Evolutionary conservation across 2,888 invertebrate genomes (phyloP).

Genomic region (Lydus trimaculatus): DNA sequence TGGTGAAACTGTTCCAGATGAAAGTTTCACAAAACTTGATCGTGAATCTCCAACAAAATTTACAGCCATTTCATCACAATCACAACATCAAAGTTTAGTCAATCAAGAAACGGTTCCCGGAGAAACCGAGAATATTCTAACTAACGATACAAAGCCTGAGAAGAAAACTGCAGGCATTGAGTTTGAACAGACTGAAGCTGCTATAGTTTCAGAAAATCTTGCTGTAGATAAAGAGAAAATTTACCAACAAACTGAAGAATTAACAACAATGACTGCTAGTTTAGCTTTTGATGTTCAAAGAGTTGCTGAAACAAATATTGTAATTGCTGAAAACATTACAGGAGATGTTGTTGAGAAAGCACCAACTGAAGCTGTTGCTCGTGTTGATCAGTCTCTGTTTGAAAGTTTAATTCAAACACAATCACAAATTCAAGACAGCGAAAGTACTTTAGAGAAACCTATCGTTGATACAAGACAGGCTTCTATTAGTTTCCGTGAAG

Average conservation of each 20-base stretch:
- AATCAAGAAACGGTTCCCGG: constrained; percentile 64
- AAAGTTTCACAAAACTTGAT: constrained; percentile 63
- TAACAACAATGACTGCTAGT: constrained; percentile 55
- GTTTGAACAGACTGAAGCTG: constrained; percentile 60
- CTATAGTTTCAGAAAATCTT: constrained; percentile 61
- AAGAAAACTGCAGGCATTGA: constrained; percentile 59
- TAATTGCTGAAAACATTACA: constrained; percentile 53
- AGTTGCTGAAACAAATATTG: constrained; percentile 60
- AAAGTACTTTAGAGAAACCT: constrained; percentile 57
- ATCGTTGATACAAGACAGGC: constrained; percentile 57
- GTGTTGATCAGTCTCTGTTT: constrained; percentile 60
- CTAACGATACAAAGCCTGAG: constrained; percentile 60
- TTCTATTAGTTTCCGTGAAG: constrained; percentile 58
- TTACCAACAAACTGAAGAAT: constrained; percentile 46
- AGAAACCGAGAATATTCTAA: constrained; percentile 66
- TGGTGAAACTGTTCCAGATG: constrained; percentile 65
- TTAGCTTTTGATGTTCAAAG: constrained; percentile 55
- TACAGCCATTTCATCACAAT: constrained; percentile 64
- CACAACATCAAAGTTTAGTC: constrained; percentile 64
- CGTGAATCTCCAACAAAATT: constrained; percentile 57
- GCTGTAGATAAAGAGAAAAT: constrained; percentile 62
- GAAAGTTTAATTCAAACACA: constrained; percentile 61
- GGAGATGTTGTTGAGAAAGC: constrained; percentile 46
- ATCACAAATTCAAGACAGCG: constrained; percentile 56
- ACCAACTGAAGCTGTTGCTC: constrained; percentile 57